Percentiles rank a stretch among this genome's conserved stretches.
Evolutionary conservation across 2,113 vertebrate genomes (phyloP).

Genomic region (Riparia riparia): DNA sequence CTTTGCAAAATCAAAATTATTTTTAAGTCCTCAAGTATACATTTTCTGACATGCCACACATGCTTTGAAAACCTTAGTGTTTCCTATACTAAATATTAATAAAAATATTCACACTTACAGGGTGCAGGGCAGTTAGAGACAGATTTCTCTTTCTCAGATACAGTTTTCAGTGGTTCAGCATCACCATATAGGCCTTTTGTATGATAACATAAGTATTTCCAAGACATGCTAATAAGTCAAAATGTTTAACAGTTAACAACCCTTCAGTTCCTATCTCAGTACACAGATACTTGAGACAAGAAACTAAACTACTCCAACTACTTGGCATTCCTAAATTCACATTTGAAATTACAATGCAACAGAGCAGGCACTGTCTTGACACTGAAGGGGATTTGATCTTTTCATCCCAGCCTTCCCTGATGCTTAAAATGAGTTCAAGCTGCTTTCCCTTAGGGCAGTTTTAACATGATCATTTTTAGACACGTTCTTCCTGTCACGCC

Average conservation of each 20-base stretch:
- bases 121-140: not conserved
- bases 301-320: not conserved
- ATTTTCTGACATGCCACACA: not conserved
- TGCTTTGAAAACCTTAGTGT: not conserved
- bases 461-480: constrained; percentile 4
- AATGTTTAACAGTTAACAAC: not conserved
- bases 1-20: not conserved
- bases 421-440: constrained; percentile 12
- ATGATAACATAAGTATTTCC: not conserved
- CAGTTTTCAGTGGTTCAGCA: not conserved
- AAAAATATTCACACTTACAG: not conserved
- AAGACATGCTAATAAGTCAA: not conserved
- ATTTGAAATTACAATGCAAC: not conserved
- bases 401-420: not conserved
- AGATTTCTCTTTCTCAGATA: not conserved
- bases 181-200: not conserved
- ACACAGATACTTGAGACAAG: not conserved
- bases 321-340: not conserved
- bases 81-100: not conserved
- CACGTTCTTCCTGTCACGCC: not conserved
- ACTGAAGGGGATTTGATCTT: not conserved
- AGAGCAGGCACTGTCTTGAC: not conserved
- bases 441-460: not conserved
- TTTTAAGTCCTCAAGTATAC: not conserved
- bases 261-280: not conserved